Conservation (phyloP, 2,797 vertebrate genomes). For the Simalia tracyae region DNA sequence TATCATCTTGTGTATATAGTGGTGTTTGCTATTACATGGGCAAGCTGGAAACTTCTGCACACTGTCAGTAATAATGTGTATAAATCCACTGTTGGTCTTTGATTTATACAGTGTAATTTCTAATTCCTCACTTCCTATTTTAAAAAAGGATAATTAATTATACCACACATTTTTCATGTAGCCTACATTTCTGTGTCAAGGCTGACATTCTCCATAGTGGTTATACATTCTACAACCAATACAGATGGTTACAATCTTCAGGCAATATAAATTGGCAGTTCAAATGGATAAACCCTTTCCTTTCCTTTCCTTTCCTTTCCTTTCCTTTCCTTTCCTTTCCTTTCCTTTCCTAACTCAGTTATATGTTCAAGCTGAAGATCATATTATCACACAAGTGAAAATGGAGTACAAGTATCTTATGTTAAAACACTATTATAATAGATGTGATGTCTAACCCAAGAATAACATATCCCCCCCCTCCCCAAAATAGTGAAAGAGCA, state of each 20-base stretch:
- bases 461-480: too few species aligned
- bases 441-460: too few species aligned
- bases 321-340: too few species aligned
- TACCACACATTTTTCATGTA: neutral
- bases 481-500: too few species aligned
- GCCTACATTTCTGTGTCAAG: neutral
- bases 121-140: neutral
- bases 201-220: neutral
- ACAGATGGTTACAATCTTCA: neutral
- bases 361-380: neutral
- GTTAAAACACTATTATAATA: neutral
- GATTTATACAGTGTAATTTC: constrained; percentile 3
- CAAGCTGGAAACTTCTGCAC: neutral
- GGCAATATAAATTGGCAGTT: neutral
- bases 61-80: neutral
- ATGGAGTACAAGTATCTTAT: neutral
- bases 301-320: neutral
- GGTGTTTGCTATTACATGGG: neutral
- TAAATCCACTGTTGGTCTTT: neutral
- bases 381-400: neutral
- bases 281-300: neutral
- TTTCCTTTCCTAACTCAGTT: too few species aligned
- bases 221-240: neutral
- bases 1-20: neutral
- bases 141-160: neutral